Base-by-base conservation (phyloP, 2,797 vertebrate genomes). In the Discoglossus pictus region DNA sequence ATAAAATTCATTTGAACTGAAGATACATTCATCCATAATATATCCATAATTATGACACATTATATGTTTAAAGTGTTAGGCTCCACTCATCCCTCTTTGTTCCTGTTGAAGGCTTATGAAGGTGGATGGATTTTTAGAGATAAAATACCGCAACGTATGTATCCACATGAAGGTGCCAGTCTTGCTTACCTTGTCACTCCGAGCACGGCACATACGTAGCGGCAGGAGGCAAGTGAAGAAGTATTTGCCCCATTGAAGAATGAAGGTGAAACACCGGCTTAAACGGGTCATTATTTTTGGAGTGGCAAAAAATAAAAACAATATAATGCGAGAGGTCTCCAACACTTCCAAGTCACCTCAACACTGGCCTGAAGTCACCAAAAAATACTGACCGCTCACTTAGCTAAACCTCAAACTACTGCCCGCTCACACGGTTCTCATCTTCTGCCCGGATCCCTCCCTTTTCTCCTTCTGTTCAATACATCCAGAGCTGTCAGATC, bases 201-300 rank as follows among this genome's bases (percentile, higher is more conserved):
- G 82, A n/a, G n/a, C n/a, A n/a, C n/a, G n/a, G 51, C 83, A 80
- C 72, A 84, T 78, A 67, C 87, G 81, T 74, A 92, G 86, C 1
- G 93, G 93, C 72, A 94, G 87, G 65, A 97, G 77, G 79, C 94
- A 96, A 52, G 82, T 87, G 78, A 95, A 89, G 63, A 95, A 73
- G 72, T 88, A 92, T 83, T 92, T 94, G 20, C 90, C 88, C 94
- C 94, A 97, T 77, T 81, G 86, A 81, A 94, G 80, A 76, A 96
- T 74, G 7, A 86, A 84, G 34, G 89, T 76, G 54, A 96, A 90
- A 80, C 94, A 97, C 91, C 93, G 93, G 78, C 85, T 79, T 62
- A 92, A 80, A 61, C 91, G 83, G 66, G 92, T 91, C 95, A 98
- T 97, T 39, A 6, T 47, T 16, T 18, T 27, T 8, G 18, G 13